These are phyloP conservation scores for Bryconaethiops microstoma DNA, from an alignment of 2,797 vertebrate species.

Conservation along the genomic window DNA sequence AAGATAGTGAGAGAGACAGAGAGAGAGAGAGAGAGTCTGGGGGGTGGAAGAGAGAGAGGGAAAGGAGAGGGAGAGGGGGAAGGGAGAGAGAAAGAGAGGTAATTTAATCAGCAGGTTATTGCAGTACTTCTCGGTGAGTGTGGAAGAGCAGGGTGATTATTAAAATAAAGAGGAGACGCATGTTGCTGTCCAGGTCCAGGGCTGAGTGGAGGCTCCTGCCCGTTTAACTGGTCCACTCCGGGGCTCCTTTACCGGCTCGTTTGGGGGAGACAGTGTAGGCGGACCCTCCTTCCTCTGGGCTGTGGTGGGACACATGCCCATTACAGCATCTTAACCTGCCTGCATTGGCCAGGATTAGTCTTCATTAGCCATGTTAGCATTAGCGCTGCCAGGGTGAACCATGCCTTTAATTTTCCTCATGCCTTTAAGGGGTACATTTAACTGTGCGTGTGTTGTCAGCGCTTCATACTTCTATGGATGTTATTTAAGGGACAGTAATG, in stretches of 20 bases:
- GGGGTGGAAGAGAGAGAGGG: too few relatives aligned
- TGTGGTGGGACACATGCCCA: neutral
- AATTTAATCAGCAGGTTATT: conserved; percentile 50
- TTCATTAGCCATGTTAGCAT: neutral
- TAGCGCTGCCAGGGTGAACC: neutral
- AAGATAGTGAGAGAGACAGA: neutral
- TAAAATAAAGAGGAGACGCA: conserved; percentile 35
- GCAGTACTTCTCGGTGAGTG: neutral
- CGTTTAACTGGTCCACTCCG: neutral
- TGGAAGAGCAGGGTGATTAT: conserved; percentile 32
- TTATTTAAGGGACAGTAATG: too few relatives aligned
- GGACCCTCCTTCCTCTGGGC: neutral
- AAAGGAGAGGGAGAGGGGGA: too few relatives aligned
- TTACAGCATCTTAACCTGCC: neutral
- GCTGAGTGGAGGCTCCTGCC: neutral
- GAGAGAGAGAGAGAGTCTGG: too few relatives aligned
- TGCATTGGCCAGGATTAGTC: neutral
- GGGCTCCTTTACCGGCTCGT: conserved; percentile 12
- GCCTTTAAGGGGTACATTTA: neutral
- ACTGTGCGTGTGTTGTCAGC: neutral
- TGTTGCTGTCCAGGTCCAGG: conserved; percentile 15
- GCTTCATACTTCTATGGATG: neutral
- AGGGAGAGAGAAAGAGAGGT: neutral
- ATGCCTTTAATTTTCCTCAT: neutral
- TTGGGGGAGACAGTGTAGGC: conserved; percentile 2